These are phyloP conservation scores for Luffia ferchaultella DNA, from an alignment of 2,888 invertebrate species.

Conservation along the genomic window DNA sequence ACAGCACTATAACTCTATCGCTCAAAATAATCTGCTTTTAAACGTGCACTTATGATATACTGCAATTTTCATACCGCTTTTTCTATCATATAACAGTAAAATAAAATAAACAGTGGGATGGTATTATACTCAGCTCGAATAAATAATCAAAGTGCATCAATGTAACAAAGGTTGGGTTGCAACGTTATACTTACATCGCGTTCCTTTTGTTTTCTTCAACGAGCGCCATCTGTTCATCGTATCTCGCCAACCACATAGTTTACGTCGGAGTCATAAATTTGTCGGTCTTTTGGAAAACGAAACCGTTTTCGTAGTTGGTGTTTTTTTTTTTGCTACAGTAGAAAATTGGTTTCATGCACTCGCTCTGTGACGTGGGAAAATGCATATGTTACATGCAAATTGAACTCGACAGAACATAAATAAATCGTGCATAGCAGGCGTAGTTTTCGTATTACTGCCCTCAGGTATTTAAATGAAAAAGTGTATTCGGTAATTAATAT, in stretches of 20 bases:
- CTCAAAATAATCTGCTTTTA: no score
- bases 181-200: background rate
- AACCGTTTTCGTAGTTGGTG: slow-evolving; percentile 56
- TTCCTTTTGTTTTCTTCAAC: slow-evolving; percentile 1
- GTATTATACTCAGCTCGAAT: no score
- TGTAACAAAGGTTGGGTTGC: background rate
- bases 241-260: slow-evolving; percentile 30
- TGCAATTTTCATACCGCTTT: no score
- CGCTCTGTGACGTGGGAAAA: slow-evolving; percentile 46
- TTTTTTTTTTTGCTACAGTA: slow-evolving; percentile 49
- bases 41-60: no score
- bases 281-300: slow-evolving; percentile 37
- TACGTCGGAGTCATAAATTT: slow-evolving; percentile 43
- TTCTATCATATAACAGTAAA: no score
- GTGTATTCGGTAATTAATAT: no score
- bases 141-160: background rate
- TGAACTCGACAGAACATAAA: no score
- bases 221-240: slow-evolving; percentile 40
- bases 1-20: no score
- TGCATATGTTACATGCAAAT: slow-evolving; percentile 37
- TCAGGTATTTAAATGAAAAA: no score
- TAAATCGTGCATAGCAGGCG: no score
- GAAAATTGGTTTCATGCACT: slow-evolving; percentile 54
- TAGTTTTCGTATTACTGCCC: no score
- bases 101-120: no score